Conservation (phyloP, 92 coral and sea anemone species). For the Micromussa lordhowensis region DNA sequence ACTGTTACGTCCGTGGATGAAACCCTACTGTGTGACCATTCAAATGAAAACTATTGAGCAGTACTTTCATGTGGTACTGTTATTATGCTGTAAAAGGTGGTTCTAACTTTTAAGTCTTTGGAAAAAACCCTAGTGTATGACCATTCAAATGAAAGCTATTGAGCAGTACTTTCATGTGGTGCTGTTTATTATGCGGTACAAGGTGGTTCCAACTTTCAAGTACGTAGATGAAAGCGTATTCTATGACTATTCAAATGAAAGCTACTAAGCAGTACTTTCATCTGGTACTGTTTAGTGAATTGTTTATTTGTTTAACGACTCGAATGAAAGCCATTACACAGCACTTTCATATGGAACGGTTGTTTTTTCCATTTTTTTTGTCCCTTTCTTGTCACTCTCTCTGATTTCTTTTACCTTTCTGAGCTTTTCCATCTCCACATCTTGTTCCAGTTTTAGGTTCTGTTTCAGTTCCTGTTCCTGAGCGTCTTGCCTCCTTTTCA, state of each 20-base stretch:
- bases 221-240: neutral
- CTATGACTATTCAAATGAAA: neutral
- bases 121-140: too few relatives aligned
- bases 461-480: conserved; percentile 86
- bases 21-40: neutral
- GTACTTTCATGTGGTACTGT: neutral
- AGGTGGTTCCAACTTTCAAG: neutral
- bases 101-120: neutral
- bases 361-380: too few relatives aligned
- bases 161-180: too few relatives aligned
- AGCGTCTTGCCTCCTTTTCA: conserved; percentile 74
- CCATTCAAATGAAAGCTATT: too few relatives aligned
- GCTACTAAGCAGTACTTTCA: neutral
- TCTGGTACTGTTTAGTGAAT: neutral
- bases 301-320: neutral
- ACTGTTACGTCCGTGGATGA: too few relatives aligned
- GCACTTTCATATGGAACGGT: too few relatives aligned
- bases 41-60: neutral
- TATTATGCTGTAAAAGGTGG: neutral
- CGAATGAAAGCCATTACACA: too few relatives aligned
- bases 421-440: conserved; percentile 91
- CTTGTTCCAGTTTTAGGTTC: conserved; percentile 84
- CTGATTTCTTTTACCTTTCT: conserved; percentile 73
- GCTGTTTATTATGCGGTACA: too few relatives aligned
- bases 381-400: neutral